Evolutionary conservation across 2,888 invertebrate genomes (phyloP).

Genomic region (Octodonta nipae): DNA sequence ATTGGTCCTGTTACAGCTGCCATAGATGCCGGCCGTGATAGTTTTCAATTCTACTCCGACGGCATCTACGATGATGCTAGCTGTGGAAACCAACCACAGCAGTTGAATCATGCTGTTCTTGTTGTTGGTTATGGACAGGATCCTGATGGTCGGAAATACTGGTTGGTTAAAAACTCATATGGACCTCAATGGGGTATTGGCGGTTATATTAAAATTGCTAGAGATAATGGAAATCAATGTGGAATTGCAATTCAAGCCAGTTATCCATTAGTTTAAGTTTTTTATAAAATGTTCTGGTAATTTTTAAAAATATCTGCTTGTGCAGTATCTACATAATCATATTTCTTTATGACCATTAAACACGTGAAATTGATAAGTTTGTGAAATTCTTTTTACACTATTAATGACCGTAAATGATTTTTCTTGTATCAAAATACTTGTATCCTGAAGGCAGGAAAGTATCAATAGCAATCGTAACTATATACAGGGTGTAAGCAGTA

Average conservation of each 20-base stretch:
- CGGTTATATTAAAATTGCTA: conserved; percentile 29
- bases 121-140: conserved; percentile 67
- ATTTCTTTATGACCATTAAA: too few species aligned
- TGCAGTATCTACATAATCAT: too few species aligned
- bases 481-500: too few species aligned
- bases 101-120: conserved; percentile 73
- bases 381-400: too few species aligned
- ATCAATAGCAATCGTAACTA: too few species aligned
- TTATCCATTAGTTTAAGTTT: conserved; percentile 71
- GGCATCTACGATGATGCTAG: conserved; percentile 70
- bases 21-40: conserved; percentile 73
- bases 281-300: too few species aligned
- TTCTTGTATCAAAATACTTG: too few species aligned
- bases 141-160: conserved; percentile 47
- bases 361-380: too few species aligned
- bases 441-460: too few species aligned
- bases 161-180: conserved; percentile 60
- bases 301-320: too few species aligned
- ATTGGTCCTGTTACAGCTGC: conserved; percentile 77
- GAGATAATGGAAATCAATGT: conserved; percentile 54
- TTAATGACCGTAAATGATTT: too few species aligned
- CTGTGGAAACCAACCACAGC: conserved; percentile 46
- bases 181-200: conserved; percentile 33
- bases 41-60: conserved; percentile 72
- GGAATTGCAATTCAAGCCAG: conserved; percentile 70